Base-by-base conservation (phyloP, 2,113 vertebrate species). In the Ahaetulla prasina region DNA sequence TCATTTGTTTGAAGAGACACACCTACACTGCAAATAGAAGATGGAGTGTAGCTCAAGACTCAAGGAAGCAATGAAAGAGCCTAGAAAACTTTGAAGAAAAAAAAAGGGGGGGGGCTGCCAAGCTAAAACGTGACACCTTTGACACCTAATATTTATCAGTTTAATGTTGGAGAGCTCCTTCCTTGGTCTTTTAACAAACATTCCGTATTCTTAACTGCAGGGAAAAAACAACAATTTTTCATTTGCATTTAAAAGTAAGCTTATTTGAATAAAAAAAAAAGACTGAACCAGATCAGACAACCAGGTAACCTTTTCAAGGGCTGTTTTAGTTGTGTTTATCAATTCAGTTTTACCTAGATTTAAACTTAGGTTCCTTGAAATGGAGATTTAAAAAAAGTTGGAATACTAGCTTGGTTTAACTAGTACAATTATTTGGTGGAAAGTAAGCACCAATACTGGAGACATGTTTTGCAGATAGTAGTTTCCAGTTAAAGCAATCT, bases 1-100 rank as follows among this genome's bases (percentile, higher is more conserved):
- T 57, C 52, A 80, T 88, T 55, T 88, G 85, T 57, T 91, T 57
- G 20, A 10, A 50, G 60, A 22, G 85, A 50, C 52, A 87, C 92
- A 84, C 89, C 60, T 93, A 88, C 39, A 93, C 74, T 30, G 88
- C 74, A 89, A 92, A 92, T 45, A 89, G 50, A 49, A 39, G 43
- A 55, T 20, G 30, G 52, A 80, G 60, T 86, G 85, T 11, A 88
- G 60, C 60, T 74, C 8, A 43, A 80, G 74, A 80, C 74, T 80
- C 18, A 4, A 43, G 50, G 27, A 52, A 52, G 87, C 87, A 35
- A 9, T 18, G 8, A 12, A 39, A 20, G 20, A 39, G 50, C 87
- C 14, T 8, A 30, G 14, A 88, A 39, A 18, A 54, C 27, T 54
- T 25, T 25, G 85, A 25, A 60, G 45, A 20, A 50, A 53, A 23